Conservation (phyloP, 2,113 vertebrate genomes). For the Misgurnus anguillicaudatus region DNA sequence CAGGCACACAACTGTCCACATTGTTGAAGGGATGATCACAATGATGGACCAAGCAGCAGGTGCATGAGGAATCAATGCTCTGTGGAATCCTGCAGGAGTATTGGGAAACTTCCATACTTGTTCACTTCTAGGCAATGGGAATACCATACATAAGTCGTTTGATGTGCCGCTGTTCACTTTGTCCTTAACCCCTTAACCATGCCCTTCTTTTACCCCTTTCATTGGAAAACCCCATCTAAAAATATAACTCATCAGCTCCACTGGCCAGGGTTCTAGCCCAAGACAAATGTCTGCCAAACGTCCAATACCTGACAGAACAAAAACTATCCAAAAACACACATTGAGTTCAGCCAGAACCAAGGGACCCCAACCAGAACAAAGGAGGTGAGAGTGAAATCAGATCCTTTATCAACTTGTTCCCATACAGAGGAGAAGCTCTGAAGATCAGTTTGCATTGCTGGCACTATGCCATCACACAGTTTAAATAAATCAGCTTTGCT, state of each 20-base stretch:
- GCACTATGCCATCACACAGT: slow-evolving; percentile 23
- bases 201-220: neutral
- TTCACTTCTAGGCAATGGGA: slow-evolving; percentile 11
- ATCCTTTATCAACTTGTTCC: slow-evolving; percentile 38
- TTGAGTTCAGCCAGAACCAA: slow-evolving; percentile 30
- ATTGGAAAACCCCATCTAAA: neutral
- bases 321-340: slow-evolving; percentile 11
- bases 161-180: too few relatives aligned
- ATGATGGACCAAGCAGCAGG: slow-evolving; percentile 13
- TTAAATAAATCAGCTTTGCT: slow-evolving; percentile 39
- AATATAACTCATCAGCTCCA: neutral
- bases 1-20: neutral
- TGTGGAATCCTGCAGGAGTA: neutral
- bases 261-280: neutral
- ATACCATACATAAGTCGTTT: neutral
- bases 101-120: neutral
- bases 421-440: slow-evolving; percentile 33
- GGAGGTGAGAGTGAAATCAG: slow-evolving; percentile 31
- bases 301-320: slow-evolving; percentile 2
- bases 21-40: slow-evolving; percentile 7
- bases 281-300: neutral
- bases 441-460: slow-evolving; percentile 38
- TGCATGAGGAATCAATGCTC: slow-evolving; percentile 13
- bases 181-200: neutral
- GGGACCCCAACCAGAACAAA: slow-evolving; percentile 35